phyloP scores from a whole-genome alignment of 1,140 invertebrate species.

The roundworm (Caenorhabditis elegans) region WBcel235 BX284602.5:10447501-10448000 shows the following conservation, averaged over 20 bases:
- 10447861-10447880: background rate
- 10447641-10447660: no score
- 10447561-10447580: background rate
- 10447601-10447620: background rate
- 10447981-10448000: background rate
- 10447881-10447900: slow-evolving; percentile 16
- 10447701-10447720: background rate
- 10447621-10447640: no score
- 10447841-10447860: background rate
- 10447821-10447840: slow-evolving; percentile 7
- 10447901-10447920: background rate
- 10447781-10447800: slow-evolving; percentile 10
- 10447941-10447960: background rate
- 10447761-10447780: background rate
- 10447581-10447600: background rate
- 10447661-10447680: no score
- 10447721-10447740: background rate
- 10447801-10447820: slow-evolving; percentile 22
- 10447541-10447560: slow-evolving; percentile 11
- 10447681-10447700: no score
- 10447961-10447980: background rate
- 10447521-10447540: slow-evolving; percentile 8
- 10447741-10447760: background rate
- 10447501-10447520: background rate
- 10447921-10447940: background rate